A percentile compares a stretch with the other conserved stretches of the same genome.
phyloP scores from a whole-genome alignment of 2,888 invertebrate species.

The Nasonovia ribisnigri region DNA sequence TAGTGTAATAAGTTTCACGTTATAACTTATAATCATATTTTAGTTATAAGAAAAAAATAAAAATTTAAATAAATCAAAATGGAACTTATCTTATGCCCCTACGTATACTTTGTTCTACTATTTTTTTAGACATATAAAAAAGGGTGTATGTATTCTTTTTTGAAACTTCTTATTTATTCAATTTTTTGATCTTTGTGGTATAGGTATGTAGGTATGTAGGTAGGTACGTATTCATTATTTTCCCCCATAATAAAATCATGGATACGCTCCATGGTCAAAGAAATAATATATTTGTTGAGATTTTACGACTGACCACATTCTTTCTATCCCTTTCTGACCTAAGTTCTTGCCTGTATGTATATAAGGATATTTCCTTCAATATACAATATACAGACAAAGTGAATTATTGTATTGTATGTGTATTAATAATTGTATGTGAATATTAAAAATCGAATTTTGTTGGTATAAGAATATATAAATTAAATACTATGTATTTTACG shows the following conservation, averaged over 20 bases:
- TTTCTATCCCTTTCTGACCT: neutral
- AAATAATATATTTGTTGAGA: slow-evolving; percentile 9
- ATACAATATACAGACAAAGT: neutral
- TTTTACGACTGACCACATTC: neutral
- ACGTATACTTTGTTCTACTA: neutral
- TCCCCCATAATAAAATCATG: neutral
- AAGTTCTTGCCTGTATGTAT: neutral
- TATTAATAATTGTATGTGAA: too few relatives aligned
- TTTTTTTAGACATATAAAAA: neutral
- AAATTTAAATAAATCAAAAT: neutral
- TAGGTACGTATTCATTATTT: neutral
- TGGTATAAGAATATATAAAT: neutral
- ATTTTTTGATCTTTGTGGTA: neutral
- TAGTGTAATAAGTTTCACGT: neutral
- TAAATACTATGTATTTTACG: neutral
- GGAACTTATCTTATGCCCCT: neutral
- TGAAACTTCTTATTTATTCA: neutral
- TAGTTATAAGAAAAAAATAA: neutral
- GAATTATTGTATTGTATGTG: too few relatives aligned
- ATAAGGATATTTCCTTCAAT: neutral
- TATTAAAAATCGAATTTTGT: neutral
- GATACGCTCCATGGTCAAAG: neutral
- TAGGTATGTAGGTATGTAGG: too few relatives aligned
- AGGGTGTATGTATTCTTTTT: neutral
- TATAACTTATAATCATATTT: neutral